phyloP scores from a whole-genome alignment of 1,140 invertebrate species.

The Dryas iulia region DNA sequence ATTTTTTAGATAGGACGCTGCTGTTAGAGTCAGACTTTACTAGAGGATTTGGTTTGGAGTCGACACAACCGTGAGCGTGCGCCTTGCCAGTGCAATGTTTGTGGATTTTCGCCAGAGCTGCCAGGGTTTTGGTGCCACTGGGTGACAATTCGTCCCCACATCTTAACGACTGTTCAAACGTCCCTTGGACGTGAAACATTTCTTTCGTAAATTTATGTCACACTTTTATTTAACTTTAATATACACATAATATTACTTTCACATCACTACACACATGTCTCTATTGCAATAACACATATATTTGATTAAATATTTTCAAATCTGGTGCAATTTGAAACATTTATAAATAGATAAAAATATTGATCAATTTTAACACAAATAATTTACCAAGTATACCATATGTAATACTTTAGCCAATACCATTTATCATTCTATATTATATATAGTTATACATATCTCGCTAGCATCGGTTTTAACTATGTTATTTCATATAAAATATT shows the following conservation, averaged over 20 bases:
- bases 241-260: not conserved
- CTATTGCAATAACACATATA: not conserved
- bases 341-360: not conserved
- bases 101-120: slow-evolving; percentile 82
- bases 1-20: slow-evolving; percentile 72
- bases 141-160: slow-evolving; percentile 79
- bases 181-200: slow-evolving; percentile 83
- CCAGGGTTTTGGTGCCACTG: slow-evolving; percentile 79
- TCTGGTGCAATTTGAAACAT: not conserved
- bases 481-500: no score
- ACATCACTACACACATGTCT: not conserved
- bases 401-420: no score
- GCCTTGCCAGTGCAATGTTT: slow-evolving; percentile 86
- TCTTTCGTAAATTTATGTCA: slow-evolving; percentile 41
- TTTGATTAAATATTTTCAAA: not conserved
- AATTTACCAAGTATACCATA: not conserved
- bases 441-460: no score
- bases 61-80: slow-evolving; percentile 83
- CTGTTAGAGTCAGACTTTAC: slow-evolving; percentile 72
- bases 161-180: slow-evolving; percentile 85
- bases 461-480: no score
- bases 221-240: slow-evolving; percentile 24
- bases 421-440: no score
- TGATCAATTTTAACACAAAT: not conserved
- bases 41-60: slow-evolving; percentile 60